Percentiles rank a stretch among this genome's conserved stretches.
phyloP scores from a whole-genome alignment of 2,797 vertebrate genomes.

The Enteromius anoplus region DNA sequence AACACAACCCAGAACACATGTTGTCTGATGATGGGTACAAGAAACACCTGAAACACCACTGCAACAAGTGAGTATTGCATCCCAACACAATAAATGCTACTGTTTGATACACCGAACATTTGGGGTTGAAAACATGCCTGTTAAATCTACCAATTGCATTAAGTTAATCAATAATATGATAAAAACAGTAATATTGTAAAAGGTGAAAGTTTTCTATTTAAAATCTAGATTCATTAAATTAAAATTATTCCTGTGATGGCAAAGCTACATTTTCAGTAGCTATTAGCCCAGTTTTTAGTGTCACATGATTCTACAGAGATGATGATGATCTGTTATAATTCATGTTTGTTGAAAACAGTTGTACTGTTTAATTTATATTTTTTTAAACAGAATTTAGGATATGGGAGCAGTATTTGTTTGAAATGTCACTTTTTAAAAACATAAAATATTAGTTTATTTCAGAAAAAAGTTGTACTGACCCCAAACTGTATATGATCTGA shows the following conservation, averaged over 20 bases:
- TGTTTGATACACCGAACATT: background rate
- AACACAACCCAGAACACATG: constrained; percentile 97
- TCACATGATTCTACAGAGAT: background rate
- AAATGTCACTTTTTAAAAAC: background rate
- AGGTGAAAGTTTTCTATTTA: background rate
- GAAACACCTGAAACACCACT: constrained; percentile 98
- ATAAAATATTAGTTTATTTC: background rate
- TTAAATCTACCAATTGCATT: background rate
- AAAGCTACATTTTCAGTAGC: background rate
- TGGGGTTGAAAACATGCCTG: background rate
- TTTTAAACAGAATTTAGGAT: background rate
- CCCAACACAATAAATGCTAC: background rate
- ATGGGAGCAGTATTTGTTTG: background rate
- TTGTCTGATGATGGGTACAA: constrained; percentile 99
- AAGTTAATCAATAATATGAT: background rate
- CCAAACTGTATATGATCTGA: background rate
- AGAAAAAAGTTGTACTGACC: background rate
- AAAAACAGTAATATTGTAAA: background rate
- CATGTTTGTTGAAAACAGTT: background rate
- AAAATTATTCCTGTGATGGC: background rate
- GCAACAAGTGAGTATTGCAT: constrained; percentile 87
- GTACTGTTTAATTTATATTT: background rate
- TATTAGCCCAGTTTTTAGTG: background rate
- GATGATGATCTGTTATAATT: background rate
- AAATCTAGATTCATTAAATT: background rate